phyloP scores from a whole-genome alignment of 2,113 vertebrate genomes.

The Barbus barbus region DNA sequence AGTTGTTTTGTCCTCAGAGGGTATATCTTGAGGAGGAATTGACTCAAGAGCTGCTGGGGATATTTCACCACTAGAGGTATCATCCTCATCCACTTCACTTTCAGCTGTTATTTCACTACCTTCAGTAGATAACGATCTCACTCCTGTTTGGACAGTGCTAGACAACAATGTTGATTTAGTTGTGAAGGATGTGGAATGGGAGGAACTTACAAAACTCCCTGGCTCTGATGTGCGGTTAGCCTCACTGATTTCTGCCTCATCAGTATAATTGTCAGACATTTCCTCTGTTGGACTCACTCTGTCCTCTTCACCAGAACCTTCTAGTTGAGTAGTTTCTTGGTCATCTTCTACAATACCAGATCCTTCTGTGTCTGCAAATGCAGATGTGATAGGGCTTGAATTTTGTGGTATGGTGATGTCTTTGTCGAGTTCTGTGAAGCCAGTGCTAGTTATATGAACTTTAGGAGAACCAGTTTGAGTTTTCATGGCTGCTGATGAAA shows the following conservation, averaged over 20 bases:
- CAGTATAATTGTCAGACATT: slow-evolving; percentile 20
- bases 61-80: slow-evolving; percentile 43
- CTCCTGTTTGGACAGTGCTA: background rate
- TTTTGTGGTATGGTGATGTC: background rate
- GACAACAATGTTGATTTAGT: background rate
- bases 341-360: slow-evolving; percentile 19
- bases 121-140: background rate
- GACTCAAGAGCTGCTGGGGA: slow-evolving; percentile 30
- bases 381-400: background rate
- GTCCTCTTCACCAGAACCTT: slow-evolving; percentile 73
- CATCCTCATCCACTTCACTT: slow-evolving; percentile 39
- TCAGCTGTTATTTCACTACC: background rate
- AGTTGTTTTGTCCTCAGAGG: slow-evolving; percentile 1
- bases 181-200: slow-evolving; percentile 15
- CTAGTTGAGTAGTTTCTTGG: slow-evolving; percentile 48
- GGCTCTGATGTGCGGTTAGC: slow-evolving; percentile 20
- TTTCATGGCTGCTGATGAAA: background rate
- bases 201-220: background rate
- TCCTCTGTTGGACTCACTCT: slow-evolving; percentile 19
- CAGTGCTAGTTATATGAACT: background rate
- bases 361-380: background rate
- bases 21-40: background rate
- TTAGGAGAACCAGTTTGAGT: background rate
- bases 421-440: background rate
- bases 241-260: slow-evolving; percentile 42